Percentiles rank a stretch among this genome's conserved stretches.
Conservation (phyloP, 23 tunicate species). For the Clavelina lepadiformis region DNA sequence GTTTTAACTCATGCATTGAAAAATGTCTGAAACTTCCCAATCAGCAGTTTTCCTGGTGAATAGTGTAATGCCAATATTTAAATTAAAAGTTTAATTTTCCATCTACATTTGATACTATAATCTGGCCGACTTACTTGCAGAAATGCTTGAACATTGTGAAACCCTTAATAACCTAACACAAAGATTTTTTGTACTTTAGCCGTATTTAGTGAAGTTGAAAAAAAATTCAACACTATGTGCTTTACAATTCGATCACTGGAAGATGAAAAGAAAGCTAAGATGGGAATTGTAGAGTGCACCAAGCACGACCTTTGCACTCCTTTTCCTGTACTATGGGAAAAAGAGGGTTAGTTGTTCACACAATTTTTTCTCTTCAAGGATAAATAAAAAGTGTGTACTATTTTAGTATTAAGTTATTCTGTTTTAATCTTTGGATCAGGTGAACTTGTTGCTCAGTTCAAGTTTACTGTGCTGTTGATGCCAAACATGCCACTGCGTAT, state of each 20-base stretch:
- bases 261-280: constrained; percentile 95
- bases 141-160: too few relatives aligned
- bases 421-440: constrained; percentile 45
- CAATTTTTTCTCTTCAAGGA: too few relatives aligned
- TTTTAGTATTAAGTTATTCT: too few relatives aligned
- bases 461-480: constrained; percentile 81
- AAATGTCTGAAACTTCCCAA: too few relatives aligned
- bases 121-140: too few relatives aligned
- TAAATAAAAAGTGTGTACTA: too few relatives aligned
- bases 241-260: constrained; percentile 85
- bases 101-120: too few relatives aligned
- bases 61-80: too few relatives aligned
- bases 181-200: constrained; percentile 61
- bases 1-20: too few relatives aligned
- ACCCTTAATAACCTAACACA: too few relatives aligned
- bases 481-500: constrained; percentile 75
- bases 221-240: constrained; percentile 94
- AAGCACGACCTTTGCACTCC: constrained; percentile 96
- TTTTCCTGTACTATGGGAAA: constrained; percentile 96
- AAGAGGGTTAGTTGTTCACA: constrained; percentile 35
- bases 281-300: constrained; percentile 97
- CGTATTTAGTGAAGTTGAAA: constrained; percentile 91
- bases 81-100: too few relatives aligned
- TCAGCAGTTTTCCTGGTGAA: too few relatives aligned
- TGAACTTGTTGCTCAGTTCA: constrained; percentile 94